These are phyloP conservation scores for Harpalus rubripes DNA, from an alignment of 2,888 invertebrate genomes.

Conservation along the genomic window DNA sequence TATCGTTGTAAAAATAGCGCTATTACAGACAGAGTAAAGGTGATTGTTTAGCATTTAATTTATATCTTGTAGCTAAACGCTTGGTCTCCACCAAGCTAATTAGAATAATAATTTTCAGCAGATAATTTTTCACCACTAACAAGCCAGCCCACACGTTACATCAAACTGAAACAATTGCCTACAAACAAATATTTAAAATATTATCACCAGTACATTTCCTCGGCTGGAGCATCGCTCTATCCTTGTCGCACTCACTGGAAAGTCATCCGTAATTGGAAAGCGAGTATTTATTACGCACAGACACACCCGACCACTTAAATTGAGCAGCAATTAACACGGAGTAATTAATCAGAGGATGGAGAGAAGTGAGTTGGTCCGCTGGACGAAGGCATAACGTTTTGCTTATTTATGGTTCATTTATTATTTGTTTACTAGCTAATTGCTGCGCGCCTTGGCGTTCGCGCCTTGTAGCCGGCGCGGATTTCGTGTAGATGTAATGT, in stretches of 20 bases:
- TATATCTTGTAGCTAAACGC: conserved; percentile 44
- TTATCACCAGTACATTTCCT: conserved; percentile 74
- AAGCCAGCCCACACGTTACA: conserved; percentile 39
- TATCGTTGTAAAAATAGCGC: neutral
- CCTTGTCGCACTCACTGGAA: conserved; percentile 16
- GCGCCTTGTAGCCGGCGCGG: conserved; percentile 53
- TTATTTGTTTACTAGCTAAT: conserved; percentile 77
- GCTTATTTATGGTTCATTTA: conserved; percentile 76
- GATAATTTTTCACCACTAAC: conserved; percentile 47
- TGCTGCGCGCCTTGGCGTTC: conserved; percentile 69
- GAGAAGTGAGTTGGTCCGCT: conserved; percentile 71
- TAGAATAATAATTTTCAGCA: conserved; percentile 49
- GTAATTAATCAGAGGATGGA: conserved; percentile 71
- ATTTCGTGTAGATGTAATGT: conserved; percentile 67
- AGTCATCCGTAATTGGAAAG: conserved; percentile 75
- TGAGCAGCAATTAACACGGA: conserved; percentile 71
- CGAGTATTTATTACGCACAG: conserved; percentile 75
- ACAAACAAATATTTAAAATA: conserved; percentile 77
- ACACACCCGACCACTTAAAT: conserved; percentile 72
- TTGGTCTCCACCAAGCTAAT: conserved; percentile 7
- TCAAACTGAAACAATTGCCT: conserved; percentile 67
- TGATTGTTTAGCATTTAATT: conserved; percentile 26
- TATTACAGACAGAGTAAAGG: conserved; percentile 25
- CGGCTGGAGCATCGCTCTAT: neutral
- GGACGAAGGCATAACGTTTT: conserved; percentile 71